These are phyloP conservation scores for Schizotus pectinicornis DNA, from an alignment of 2,888 invertebrate genomes.

Conservation along the genomic window DNA sequence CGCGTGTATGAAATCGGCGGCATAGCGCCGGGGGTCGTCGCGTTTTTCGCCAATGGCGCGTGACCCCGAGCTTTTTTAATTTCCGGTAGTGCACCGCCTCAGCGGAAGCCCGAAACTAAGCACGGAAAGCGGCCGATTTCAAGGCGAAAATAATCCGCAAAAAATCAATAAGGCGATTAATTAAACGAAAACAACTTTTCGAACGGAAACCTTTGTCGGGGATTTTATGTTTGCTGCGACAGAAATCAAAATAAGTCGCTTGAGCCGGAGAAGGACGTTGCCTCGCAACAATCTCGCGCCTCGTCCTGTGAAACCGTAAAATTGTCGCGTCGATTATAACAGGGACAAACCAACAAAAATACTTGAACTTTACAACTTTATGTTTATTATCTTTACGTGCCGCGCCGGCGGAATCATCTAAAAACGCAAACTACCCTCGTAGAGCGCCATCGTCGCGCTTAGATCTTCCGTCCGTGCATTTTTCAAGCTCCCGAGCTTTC, in stretches of 20 bases:
- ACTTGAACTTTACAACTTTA: conserved; percentile 21
- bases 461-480: no score
- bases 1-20: conserved; percentile 26
- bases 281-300: background rate
- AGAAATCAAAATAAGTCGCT: conserved; percentile 18
- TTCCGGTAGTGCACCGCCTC: conserved; percentile 15
- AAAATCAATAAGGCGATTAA: conserved; percentile 17
- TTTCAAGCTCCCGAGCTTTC: no score
- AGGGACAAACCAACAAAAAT: conserved; percentile 21
- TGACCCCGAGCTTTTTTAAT: conserved; percentile 26
- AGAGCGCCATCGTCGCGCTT: background rate
- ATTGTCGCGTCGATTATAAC: conserved; percentile 24
- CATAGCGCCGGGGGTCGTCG: conserved; percentile 12
- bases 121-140: conserved; percentile 20
- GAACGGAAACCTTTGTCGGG: background rate
- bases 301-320: conserved; percentile 13
- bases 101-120: conserved; percentile 26
- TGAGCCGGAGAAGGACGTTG: background rate
- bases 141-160: conserved; percentile 16
- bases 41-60: conserved; percentile 9
- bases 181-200: conserved; percentile 26
- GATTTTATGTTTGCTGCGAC: conserved; percentile 8
- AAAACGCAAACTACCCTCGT: conserved; percentile 14
- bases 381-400: conserved; percentile 31
- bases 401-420: conserved; percentile 13